Evolutionary conservation across 2,888 invertebrate genomes (phyloP), one percentile per base, ranked within the genome.

Genomic region (Tribolium freemani): DNA sequence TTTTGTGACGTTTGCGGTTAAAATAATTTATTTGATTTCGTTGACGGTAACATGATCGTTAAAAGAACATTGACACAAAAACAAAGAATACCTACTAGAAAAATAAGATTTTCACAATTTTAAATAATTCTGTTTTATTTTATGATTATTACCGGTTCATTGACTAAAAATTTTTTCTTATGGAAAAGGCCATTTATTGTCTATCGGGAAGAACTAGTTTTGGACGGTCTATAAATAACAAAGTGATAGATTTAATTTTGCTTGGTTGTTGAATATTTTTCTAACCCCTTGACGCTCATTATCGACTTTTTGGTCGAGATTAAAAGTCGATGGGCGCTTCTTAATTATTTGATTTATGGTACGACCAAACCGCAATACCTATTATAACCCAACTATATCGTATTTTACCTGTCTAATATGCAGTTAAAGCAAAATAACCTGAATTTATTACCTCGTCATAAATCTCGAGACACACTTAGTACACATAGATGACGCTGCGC

Each of bases 361-460:
- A 76, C 75, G 72, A 71, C 66, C 75, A 58, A 75, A 73, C 77
- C 78, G 78, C 78, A 77, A 77, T 76, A 74, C 69, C 73, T 71
- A 75, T 76, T 75, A 75, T 71, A 75, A 58, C 72, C 74, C 76
- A 69, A 72, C 73, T 69, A 75, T 77, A 76, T 78, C 78, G 78
- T 78, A 78, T 78, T 78, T 78, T 78, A 78, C 78, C 78, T 77
- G 78, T 78, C 78, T 76, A 78, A 78, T 76, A 77, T 78, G 78
- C 76, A 78, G 78, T 78, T 78, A 78, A 77, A 76, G 74, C 77
- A 77, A 78, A 78, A 78, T 78, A 76, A 77, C 72, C 66, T 60
- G 71, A 73, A 78, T 78, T 78, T 78, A 78, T 77, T 57, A 69
- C 76, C 54, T 13, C 16, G 56, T 54, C 71, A 75, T 77, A 78